A percentile compares a stretch with the other conserved stretches of the same genome.
These are phyloP conservation scores for Melanocharis versteri DNA, from an alignment of 2,113 vertebrate species.

Conservation along the genomic window DNA sequence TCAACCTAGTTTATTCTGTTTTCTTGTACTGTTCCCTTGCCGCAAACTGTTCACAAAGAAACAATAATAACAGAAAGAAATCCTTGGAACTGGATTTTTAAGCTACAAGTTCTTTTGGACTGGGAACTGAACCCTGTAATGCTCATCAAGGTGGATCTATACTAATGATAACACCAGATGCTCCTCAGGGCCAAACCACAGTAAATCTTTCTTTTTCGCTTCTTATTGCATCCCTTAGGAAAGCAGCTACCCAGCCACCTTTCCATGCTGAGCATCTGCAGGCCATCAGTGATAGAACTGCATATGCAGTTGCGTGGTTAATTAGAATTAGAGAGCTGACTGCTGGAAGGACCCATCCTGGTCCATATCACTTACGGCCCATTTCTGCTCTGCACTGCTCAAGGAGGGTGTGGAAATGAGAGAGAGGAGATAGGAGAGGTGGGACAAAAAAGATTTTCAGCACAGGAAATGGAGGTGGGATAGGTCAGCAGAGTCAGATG, in stretches of 20 bases:
- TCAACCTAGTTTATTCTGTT: background rate
- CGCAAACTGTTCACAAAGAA: background rate
- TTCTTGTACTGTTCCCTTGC: background rate
- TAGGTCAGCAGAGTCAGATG: background rate
- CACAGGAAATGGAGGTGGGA: background rate
- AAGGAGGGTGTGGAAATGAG: background rate
- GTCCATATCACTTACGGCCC: background rate
- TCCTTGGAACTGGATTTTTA: background rate
- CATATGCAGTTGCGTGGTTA: background rate
- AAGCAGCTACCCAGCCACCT: background rate
- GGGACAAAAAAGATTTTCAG: background rate
- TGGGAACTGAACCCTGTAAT: background rate
- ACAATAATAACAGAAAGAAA: background rate
- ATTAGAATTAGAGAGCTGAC: background rate
- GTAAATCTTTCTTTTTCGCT: background rate
- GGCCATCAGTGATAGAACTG: background rate
- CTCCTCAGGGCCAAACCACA: background rate
- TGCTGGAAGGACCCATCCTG: background rate
- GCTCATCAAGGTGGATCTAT: background rate
- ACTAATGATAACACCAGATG: slow-evolving; percentile 6
- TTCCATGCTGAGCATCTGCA: background rate
- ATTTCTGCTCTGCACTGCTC: background rate
- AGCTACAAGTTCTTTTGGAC: background rate
- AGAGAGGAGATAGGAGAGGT: background rate
- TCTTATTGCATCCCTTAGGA: slow-evolving; percentile 7